Base-by-base conservation (phyloP, 2,797 vertebrate genomes). In the Lacerta agilis region DNA sequence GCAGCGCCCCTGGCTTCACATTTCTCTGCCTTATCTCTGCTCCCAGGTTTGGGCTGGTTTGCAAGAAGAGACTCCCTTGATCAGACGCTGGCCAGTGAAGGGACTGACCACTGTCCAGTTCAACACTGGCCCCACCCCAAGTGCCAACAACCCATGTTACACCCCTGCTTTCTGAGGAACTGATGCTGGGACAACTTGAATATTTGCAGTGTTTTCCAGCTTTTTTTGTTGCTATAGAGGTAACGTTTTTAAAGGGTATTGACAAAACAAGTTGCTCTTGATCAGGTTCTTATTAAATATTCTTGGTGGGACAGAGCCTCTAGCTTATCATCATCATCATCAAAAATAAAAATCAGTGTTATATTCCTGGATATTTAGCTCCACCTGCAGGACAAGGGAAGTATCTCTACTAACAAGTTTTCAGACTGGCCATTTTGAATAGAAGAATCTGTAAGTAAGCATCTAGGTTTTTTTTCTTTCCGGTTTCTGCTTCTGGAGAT, bases 361-460 rank as follows among this genome's bases (percentile, higher is more conserved):
- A 45, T 49, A 89, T 88, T 71, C 64, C 1, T 94, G 92, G 88
- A 13, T 73, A 20, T 94, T 91, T 88, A 88, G 95, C 94, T 92
- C 95, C 93, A 93, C 83, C 95, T 95, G 89, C 1, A 69, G 90
- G 95, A 90, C 84, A 90, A 77, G 72, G 5, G 18, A 85, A 55
- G 17, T 81, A 89, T 7, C 38, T 55, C 43, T 55, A 41, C 41
- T 71, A 88, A 84, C 27, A 64, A 18, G 71, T 27, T 79, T 45
- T 20, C 20, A 27, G 8, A 43, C 13, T 15, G 27, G 11, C 18
- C 10, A 25, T 83, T 83, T 58, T 33, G 78, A 71, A 8, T 25
- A 43, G 45, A 20, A 78, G 11, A 29, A 38, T 38, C 27, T 43
- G 27, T 7, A 75, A 41, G 11, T 23, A 79, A 73, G 49, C 49